Conservation (phyloP, 2,113 vertebrate genomes). For the Noctilio leporinus region DNA sequence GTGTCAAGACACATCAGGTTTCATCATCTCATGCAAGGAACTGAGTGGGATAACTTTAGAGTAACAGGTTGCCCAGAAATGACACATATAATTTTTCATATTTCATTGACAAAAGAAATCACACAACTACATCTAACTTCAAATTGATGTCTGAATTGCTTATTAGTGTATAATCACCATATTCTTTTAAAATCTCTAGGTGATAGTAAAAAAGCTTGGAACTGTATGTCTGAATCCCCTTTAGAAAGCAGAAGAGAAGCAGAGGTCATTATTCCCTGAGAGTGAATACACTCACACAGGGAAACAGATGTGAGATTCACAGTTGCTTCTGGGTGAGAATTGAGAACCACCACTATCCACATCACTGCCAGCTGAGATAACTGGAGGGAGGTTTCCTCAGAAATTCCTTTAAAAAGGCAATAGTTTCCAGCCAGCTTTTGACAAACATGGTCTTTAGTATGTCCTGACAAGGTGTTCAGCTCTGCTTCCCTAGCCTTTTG, state of each 20-base stretch:
- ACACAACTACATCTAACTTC: not conserved
- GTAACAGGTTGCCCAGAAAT: not conserved
- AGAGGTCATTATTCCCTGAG: not conserved
- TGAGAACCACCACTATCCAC: not conserved
- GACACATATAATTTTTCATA: not conserved
- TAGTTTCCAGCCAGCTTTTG: slow-evolving; percentile 12
- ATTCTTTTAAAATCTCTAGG: not conserved
- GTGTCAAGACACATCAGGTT: not conserved
- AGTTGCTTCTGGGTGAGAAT: not conserved
- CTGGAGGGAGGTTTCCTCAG: not conserved
- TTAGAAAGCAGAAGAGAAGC: not conserved
- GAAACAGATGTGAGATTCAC: not conserved
- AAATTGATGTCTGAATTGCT: not conserved
- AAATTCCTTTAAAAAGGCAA: not conserved
- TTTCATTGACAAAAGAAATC: not conserved
- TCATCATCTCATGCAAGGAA: not conserved
- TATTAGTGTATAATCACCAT: not conserved
- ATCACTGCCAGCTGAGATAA: slow-evolving; percentile 2
- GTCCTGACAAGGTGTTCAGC: not conserved
- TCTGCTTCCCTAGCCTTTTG: not conserved
- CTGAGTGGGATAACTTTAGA: not conserved
- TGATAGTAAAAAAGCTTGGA: not conserved
- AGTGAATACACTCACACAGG: not conserved
- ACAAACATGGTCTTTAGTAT: not conserved
- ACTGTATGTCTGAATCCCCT: not conserved